Percentiles rank a stretch among this genome's conserved stretches.
Evolutionary conservation across 1,140 invertebrate genomes (phyloP).

Genomic region (Drepana arcuata): DNA sequence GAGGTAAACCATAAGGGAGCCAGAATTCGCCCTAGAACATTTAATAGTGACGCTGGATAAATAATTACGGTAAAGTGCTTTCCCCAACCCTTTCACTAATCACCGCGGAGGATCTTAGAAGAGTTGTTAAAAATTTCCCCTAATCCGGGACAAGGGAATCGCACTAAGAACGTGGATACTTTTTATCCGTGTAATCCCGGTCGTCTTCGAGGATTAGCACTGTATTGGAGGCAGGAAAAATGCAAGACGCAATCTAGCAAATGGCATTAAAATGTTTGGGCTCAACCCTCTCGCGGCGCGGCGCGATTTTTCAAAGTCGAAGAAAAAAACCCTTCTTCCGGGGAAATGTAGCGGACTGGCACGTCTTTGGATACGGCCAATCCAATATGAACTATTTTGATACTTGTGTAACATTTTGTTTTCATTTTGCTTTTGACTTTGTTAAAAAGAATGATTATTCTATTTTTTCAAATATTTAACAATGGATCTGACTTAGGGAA

Average conservation of each 20-base stretch:
- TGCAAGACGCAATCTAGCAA: slow-evolving; percentile 70
- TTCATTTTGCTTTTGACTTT: too few species aligned
- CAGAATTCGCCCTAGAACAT: too few species aligned
- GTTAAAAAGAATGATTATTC: too few species aligned
- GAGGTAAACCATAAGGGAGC: too few species aligned
- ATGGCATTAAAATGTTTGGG: slow-evolving; percentile 70
- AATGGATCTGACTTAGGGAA: too few species aligned
- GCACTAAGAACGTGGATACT: slow-evolving; percentile 64
- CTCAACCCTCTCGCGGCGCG: slow-evolving; percentile 57
- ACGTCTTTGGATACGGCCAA: slow-evolving; percentile 60
- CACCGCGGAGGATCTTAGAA: slow-evolving; percentile 33
- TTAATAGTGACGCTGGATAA: too few species aligned
- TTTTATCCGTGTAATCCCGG: slow-evolving; percentile 61
- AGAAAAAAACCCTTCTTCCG: slow-evolving; percentile 60
- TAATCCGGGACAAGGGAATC: slow-evolving; percentile 59
- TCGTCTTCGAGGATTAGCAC: slow-evolving; percentile 67
- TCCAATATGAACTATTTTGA: slow-evolving; percentile 42
- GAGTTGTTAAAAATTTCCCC: slow-evolving; percentile 56
- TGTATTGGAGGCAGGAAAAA: slow-evolving; percentile 57
- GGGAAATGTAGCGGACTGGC: slow-evolving; percentile 62
- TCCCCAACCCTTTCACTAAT: slow-evolving; percentile 52
- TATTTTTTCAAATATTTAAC: too few species aligned
- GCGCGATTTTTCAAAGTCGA: slow-evolving; percentile 66
- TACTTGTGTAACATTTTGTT: slow-evolving; percentile 29
- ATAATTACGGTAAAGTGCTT: slow-evolving; percentile 58